These are phyloP conservation scores for Hemitrygon akajei DNA, from an alignment of 2,797 vertebrate genomes.

Conservation along the genomic window DNA sequence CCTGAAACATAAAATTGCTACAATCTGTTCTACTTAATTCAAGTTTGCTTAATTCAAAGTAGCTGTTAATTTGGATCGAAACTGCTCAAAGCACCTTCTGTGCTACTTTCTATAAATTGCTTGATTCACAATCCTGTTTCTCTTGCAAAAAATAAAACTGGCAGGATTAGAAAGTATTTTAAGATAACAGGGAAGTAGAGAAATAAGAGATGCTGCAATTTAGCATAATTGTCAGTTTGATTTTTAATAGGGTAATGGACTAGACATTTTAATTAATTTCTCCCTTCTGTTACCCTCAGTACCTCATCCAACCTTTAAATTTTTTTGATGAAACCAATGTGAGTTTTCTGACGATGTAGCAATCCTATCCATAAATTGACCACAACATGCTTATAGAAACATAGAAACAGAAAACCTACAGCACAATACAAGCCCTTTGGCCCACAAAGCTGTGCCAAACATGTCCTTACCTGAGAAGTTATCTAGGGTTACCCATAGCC, in stretches of 20 bases:
- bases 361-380: background rate
- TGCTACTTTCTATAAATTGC: background rate
- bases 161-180: background rate
- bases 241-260: background rate
- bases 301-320: background rate
- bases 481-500: too few relatives aligned
- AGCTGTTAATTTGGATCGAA: background rate
- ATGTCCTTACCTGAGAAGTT: too few relatives aligned
- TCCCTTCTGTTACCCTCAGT: background rate
- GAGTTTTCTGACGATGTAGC: background rate
- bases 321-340: background rate
- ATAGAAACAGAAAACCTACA: too few relatives aligned
- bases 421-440: too few relatives aligned
- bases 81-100: background rate
- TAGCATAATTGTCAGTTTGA: background rate
- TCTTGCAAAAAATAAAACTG: background rate
- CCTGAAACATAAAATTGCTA: background rate
- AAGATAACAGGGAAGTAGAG: background rate
- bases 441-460: too few relatives aligned
- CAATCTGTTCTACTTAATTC: background rate
- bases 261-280: background rate
- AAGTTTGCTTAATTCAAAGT: background rate
- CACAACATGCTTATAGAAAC: background rate
- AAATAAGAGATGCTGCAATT: background rate
- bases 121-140: background rate